These are phyloP conservation scores for Pipra filicauda DNA, from an alignment of 2,113 vertebrate genomes.

Conservation along the genomic window DNA sequence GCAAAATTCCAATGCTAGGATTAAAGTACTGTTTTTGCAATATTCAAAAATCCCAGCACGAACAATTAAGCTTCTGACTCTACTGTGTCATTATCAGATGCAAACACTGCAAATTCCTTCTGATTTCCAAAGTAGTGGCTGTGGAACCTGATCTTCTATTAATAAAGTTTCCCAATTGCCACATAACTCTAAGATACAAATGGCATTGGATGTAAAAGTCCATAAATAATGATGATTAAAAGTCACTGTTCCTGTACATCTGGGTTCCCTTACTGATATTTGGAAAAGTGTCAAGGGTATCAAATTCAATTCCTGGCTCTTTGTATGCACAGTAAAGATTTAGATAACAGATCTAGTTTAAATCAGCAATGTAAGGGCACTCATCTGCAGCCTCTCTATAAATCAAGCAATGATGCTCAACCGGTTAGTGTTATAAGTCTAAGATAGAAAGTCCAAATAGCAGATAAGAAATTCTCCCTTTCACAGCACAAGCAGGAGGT, in stretches of 20 bases:
- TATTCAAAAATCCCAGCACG: not conserved
- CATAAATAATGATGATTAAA: not conserved
- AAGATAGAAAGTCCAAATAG: not conserved
- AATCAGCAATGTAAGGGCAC: not conserved
- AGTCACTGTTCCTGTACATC: not conserved
- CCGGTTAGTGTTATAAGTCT: not conserved
- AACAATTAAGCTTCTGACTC: not conserved
- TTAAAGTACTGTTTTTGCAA: not conserved
- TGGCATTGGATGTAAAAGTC: not conserved
- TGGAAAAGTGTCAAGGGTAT: not conserved
- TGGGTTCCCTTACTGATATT: not conserved
- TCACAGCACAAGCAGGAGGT: not conserved
- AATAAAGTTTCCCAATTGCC: not conserved
- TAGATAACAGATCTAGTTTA: not conserved
- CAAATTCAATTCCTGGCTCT: conserved; percentile 5
- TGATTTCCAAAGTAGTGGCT: not conserved
- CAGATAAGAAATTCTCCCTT: not conserved
- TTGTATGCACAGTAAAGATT: conserved; percentile 11
- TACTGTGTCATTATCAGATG: not conserved
- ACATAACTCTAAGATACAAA: not conserved
- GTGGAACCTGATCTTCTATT: not conserved
- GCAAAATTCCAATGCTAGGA: not conserved
- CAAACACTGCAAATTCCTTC: not conserved
- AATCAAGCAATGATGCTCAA: not conserved
- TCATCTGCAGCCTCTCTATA: not conserved